Evolutionary conservation across 2,888 invertebrate genomes (phyloP).

Genomic region (Octonoba sinensis): DNA sequence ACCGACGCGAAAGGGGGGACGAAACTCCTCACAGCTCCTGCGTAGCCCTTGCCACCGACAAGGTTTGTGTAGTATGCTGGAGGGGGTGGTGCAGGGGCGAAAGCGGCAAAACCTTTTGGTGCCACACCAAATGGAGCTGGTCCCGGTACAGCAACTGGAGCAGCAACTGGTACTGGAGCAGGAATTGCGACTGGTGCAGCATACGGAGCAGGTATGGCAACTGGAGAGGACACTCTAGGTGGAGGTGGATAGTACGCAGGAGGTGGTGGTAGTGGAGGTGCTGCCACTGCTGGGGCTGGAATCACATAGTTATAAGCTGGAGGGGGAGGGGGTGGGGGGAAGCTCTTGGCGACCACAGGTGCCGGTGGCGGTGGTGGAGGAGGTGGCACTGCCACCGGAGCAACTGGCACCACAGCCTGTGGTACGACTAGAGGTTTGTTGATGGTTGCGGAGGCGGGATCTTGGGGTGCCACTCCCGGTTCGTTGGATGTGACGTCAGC

Average conservation of each 20-base stretch:
- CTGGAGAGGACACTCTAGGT: constrained; percentile 6
- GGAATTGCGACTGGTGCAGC: constrained; percentile 7
- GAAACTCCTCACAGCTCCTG: constrained; percentile 20
- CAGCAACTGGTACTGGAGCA: neutral
- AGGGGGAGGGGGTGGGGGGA: constrained; percentile 51
- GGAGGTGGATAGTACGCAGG: constrained; percentile 20
- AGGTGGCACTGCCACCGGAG: constrained; percentile 11
- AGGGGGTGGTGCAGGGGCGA: constrained; percentile 36
- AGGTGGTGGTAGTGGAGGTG: constrained; percentile 13
- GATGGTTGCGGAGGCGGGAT: constrained; percentile 55
- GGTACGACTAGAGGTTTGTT: constrained; percentile 48
- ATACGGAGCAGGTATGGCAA: constrained; percentile 8
- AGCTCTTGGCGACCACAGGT: constrained; percentile 10
- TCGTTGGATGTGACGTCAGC: constrained; percentile 53
- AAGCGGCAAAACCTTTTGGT: neutral
- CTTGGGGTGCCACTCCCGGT: constrained; percentile 46
- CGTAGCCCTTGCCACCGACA: constrained; percentile 34
- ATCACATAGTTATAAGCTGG: constrained; percentile 30
- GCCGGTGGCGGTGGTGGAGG: constrained; percentile 28
- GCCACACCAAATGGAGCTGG: neutral
- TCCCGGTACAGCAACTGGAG: constrained; percentile 16
- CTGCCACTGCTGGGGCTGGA: neutral
- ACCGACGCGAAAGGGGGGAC: constrained; percentile 35
- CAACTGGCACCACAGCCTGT: constrained; percentile 21
- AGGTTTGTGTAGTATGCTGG: constrained; percentile 41